phyloP scores from a whole-genome alignment of 2,113 vertebrate species.

The Atractosteus spatula region DNA sequence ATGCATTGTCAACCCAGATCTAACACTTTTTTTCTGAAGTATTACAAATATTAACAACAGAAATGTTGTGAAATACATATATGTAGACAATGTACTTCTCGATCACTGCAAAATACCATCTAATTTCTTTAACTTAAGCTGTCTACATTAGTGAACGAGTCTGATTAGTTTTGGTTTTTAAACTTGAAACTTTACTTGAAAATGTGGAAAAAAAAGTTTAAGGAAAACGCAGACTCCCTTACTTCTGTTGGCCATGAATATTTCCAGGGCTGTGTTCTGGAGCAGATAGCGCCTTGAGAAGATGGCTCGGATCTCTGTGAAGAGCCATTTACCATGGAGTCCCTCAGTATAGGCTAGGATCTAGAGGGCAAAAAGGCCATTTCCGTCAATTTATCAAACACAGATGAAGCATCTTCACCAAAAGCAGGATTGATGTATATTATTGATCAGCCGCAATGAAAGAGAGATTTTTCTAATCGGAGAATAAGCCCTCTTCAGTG shows the following conservation, averaged over 20 bases:
- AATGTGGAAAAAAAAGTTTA: too few species aligned
- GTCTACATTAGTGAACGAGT: too few species aligned
- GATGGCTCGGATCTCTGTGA: slow-evolving; percentile 88
- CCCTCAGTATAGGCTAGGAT: slow-evolving; percentile 91
- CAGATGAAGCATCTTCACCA: slow-evolving; percentile 28
- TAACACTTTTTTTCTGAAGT: too few species aligned
- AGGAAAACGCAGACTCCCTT: slow-evolving; percentile 28
- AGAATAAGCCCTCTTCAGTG: slow-evolving; percentile 58
- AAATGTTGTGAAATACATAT: too few species aligned
- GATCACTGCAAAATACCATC: too few species aligned
- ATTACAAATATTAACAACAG: too few species aligned
- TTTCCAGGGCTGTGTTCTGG: slow-evolving; percentile 93
- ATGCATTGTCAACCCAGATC: too few species aligned
- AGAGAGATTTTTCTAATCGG: slow-evolving; percentile 64
- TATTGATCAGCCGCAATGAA: slow-evolving; percentile 74
- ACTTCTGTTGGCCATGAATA: slow-evolving; percentile 98
- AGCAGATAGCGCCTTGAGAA: slow-evolving; percentile 93
- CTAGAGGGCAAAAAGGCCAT: slow-evolving; percentile 50
- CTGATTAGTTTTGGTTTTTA: too few species aligned
- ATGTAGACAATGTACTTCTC: too few species aligned
- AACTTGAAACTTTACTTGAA: too few species aligned
- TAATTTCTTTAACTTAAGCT: too few species aligned
- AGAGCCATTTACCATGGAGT: slow-evolving; percentile 97
- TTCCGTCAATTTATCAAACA: slow-evolving; percentile 60
- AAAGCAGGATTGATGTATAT: slow-evolving; percentile 65